Conservation (phyloP, 2,113 vertebrate genomes). For the Helogale parvula region DNA sequence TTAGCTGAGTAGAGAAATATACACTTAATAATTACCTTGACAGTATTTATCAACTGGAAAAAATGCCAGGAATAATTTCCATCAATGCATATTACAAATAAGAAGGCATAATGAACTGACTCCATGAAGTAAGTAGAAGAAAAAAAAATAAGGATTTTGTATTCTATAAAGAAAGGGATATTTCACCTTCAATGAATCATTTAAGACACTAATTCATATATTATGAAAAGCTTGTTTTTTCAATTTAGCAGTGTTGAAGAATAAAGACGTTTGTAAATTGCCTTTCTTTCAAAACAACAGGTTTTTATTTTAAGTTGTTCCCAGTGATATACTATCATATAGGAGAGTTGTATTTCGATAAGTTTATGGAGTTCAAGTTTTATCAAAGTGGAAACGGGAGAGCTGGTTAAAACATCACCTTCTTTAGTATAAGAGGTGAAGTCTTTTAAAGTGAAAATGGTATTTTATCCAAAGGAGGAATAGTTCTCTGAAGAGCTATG, state of each 20-base stretch:
- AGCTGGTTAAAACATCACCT: not conserved
- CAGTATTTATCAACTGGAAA: conserved; percentile 79
- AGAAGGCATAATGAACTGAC: conserved; percentile 67
- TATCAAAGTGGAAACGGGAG: not conserved
- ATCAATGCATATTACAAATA: conserved; percentile 70
- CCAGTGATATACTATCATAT: not conserved
- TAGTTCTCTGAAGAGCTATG: conserved; percentile 53
- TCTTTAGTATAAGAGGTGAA: not conserved
- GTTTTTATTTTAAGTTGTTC: conserved; percentile 25
- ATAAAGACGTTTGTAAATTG: conserved; percentile 68
- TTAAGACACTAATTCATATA: conserved; percentile 57
- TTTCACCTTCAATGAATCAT: conserved; percentile 63
- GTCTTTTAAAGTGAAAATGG: not conserved
- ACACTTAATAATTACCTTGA: conserved; percentile 82
- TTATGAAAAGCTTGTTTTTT: conserved; percentile 73
- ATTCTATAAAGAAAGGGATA: conserved; percentile 70
- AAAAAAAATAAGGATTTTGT: conserved; percentile 56
- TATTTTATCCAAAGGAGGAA: not conserved
- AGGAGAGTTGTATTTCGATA: not conserved
- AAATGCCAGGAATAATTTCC: conserved; percentile 73
- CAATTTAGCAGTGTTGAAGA: conserved; percentile 62
- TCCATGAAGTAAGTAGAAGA: conserved; percentile 17
- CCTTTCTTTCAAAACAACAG: not conserved
- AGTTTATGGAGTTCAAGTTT: conserved; percentile 1
- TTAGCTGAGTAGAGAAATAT: conserved; percentile 75